Evolutionary conservation across 2,113 vertebrate species (phyloP).

Genomic region (Vulpes lagopus): DNA sequence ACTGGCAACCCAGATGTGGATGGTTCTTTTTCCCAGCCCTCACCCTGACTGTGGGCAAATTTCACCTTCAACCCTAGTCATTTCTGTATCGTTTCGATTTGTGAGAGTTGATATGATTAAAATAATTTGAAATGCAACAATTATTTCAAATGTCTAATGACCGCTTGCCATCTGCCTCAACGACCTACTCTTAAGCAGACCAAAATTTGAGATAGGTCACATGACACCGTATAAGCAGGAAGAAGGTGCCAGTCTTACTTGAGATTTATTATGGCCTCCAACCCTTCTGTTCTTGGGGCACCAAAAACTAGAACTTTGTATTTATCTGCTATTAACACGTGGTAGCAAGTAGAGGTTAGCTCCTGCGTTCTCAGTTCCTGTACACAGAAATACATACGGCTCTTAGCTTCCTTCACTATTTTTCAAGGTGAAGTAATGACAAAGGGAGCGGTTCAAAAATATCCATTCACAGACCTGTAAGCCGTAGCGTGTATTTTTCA

Average conservation of each 20-base stretch:
- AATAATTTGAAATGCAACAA: not conserved
- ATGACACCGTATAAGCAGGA: not conserved
- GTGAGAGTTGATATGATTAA: not conserved
- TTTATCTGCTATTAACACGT: not conserved
- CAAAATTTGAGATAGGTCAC: not conserved
- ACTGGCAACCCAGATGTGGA: rapidly evolving
- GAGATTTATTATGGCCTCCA: not conserved
- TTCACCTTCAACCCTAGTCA: not conserved
- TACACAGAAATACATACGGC: not conserved
- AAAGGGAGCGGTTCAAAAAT: not conserved
- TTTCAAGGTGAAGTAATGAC: not conserved
- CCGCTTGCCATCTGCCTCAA: not conserved
- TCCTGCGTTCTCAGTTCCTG: not conserved
- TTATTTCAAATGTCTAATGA: not conserved
- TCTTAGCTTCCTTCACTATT: not conserved
- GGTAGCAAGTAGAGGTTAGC: not conserved
- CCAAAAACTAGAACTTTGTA: not conserved
- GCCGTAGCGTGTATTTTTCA: not conserved
- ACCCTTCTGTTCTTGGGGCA: not conserved
- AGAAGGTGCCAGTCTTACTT: not conserved
- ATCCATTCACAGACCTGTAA: not conserved
- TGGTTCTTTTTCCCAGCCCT: not conserved
- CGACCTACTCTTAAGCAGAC: not conserved
- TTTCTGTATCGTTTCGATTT: not conserved
- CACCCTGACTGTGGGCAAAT: not conserved